Conservation (phyloP, 2,113 vertebrate species). For the Alectura lathami region DNA sequence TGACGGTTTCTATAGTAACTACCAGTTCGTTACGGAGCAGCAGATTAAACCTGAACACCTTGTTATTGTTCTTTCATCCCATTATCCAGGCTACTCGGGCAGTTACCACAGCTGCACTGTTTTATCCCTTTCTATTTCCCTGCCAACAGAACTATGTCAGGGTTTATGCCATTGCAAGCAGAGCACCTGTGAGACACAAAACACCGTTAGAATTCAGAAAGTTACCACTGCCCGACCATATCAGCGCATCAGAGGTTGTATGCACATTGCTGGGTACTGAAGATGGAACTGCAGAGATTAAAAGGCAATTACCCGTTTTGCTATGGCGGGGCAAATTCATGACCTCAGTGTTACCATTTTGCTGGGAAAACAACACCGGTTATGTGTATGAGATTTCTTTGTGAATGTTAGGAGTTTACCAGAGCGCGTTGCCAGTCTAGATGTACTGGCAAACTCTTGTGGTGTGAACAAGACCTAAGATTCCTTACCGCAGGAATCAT, state of each 20-base stretch:
- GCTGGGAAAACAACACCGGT: neutral
- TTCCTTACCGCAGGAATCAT: neutral
- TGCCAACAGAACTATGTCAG: neutral
- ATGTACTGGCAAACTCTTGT: neutral
- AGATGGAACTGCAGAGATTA: neutral
- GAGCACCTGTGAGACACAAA: neutral
- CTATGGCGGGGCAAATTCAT: neutral
- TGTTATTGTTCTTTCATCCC: conserved; percentile 48
- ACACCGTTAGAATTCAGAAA: neutral
- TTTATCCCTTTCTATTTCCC: neutral
- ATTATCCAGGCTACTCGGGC: conserved; percentile 30
- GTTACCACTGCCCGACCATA: neutral
- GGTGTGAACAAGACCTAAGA: neutral
- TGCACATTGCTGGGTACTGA: neutral
- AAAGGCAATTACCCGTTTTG: neutral
- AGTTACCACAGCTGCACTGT: conserved; percentile 25
- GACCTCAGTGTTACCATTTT: neutral
- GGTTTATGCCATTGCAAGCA: neutral
- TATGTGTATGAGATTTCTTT: neutral
- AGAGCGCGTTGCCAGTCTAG: neutral
- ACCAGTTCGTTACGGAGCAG: conserved; percentile 48
- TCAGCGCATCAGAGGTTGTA: neutral
- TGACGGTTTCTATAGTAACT: conserved; percentile 71
- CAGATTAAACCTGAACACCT: conserved; percentile 51
- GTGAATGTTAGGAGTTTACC: neutral